Evolutionary conservation across 2,797 vertebrate species (phyloP), one percentile per base, ranked within the genome.

Genomic region (Australoheros facetus): DNA sequence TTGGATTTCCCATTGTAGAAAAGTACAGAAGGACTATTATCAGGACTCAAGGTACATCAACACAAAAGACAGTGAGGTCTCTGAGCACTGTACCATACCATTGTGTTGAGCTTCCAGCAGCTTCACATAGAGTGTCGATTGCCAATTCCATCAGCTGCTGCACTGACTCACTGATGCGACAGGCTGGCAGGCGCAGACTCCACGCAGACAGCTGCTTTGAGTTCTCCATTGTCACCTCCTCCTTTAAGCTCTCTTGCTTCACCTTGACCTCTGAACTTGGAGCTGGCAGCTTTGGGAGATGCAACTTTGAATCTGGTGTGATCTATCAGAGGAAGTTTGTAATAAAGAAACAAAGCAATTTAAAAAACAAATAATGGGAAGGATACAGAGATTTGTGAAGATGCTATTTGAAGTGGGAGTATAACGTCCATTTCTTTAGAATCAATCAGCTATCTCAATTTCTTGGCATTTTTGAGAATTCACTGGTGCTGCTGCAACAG

Each of bases 61-160:
- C 3, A 45, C 48, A 77, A 34, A 11, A 21, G n/a, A 56, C 39
- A 28, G 53, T 48, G 2, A 11, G 28, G 14, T 17, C 64, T 64
- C 30, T 60, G 42, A 70, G 21, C 6, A 14, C 23, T 3, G 10
- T 1, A 53, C 79, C 95, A 2, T 93, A 98, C 98, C 97, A 97
- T 37, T 97, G 97, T 4, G 96, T 94, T 0, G 96, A 97, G 93
- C 97, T 97, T 66, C 94, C 94, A 0, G 96, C 95, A 0, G 98
- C 97, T 84, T 99, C 98, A 53, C 94, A 77, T 75, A 99, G 94
- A 0, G 98, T 99, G 92, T 94, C 95, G 4, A 98, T 95, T 2
- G 97, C 97, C 80, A 99, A 93, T 60, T 96, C 96, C 97, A 99
- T 95, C 78, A 99, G 94, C 56, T 97, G 96, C 93, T 98, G 95